These are phyloP conservation scores for Brassicogethes aeneus DNA, from an alignment of 2,888 invertebrate species.

Conservation along the genomic window DNA sequence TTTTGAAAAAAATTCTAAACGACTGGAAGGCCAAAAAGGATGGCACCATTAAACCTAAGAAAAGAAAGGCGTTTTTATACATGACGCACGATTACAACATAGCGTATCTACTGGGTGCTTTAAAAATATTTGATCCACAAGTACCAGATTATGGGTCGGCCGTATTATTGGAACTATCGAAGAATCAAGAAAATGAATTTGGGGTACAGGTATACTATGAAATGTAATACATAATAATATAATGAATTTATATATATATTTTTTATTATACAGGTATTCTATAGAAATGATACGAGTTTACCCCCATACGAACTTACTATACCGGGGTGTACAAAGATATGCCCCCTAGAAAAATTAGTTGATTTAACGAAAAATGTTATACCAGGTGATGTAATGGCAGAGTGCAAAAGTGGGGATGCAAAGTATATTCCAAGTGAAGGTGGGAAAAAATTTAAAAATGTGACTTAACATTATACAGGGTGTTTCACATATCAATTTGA, in stretches of 20 bases:
- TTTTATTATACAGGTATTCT: conserved; percentile 40
- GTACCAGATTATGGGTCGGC: conserved; percentile 57
- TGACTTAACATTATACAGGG: too few relatives aligned
- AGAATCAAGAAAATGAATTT: conserved; percentile 25
- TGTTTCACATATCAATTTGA: too few relatives aligned
- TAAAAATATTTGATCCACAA: conserved; percentile 57
- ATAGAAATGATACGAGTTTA: conserved; percentile 47
- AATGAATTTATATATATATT: too few relatives aligned
- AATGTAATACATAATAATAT: neutral
- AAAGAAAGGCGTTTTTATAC: conserved; percentile 53
- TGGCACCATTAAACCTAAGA: conserved; percentile 36
- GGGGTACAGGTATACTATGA: neutral
- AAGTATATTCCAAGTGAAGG: conserved; percentile 46
- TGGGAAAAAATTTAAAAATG: too few relatives aligned
- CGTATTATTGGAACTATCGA: conserved; percentile 55
- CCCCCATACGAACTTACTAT: conserved; percentile 47
- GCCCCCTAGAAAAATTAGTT: conserved; percentile 50
- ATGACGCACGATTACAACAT: conserved; percentile 68
- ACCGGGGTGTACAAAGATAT: conserved; percentile 54
- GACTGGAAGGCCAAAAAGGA: conserved; percentile 50
- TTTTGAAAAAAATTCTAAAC: conserved; percentile 51
- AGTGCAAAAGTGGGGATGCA: conserved; percentile 47
- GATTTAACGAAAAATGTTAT: conserved; percentile 45
- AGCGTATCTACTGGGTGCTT: conserved; percentile 52
- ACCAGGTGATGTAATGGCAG: conserved; percentile 43